Evolutionary conservation across 2,113 vertebrate genomes (phyloP).

Genomic region (Centrocercus urophasianus): DNA sequence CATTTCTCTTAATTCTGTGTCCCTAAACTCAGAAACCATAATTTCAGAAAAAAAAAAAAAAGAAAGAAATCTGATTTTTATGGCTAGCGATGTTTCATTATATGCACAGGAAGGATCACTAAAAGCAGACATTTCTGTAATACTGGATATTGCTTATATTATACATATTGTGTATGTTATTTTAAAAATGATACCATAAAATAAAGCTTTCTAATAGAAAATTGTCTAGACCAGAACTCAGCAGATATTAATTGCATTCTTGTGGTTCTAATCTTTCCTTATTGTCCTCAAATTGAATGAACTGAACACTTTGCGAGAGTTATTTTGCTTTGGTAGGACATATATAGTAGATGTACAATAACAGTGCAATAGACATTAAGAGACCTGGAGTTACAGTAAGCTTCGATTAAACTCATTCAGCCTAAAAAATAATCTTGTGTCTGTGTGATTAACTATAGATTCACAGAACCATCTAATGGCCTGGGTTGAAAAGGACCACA

Average conservation of each 20-base stretch:
- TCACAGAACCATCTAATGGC: not conserved
- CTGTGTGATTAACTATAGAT: not conserved
- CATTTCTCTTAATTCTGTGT: not conserved
- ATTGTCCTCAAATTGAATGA: not conserved
- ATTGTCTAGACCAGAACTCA: not conserved
- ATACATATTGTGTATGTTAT: not conserved
- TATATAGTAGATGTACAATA: not conserved
- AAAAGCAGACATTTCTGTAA: not conserved
- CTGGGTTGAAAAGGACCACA: too few relatives aligned
- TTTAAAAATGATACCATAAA: not conserved
- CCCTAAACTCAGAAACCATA: not conserved
- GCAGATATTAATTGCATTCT: not conserved
- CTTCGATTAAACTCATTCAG: not conserved
- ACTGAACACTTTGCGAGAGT: not conserved
- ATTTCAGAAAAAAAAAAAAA: not conserved
- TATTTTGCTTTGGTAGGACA: not conserved
- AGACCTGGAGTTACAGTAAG: not conserved
- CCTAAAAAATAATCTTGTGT: not conserved
- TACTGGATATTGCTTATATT: not conserved
- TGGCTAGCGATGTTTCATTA: not conserved
- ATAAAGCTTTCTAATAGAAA: not conserved
- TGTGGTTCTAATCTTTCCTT: not conserved
- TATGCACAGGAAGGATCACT: not conserved
- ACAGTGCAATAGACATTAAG: not conserved
- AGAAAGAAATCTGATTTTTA: not conserved